Base-by-base conservation (phyloP, 2,797 vertebrate genomes). In the Gila robusta region DNA sequence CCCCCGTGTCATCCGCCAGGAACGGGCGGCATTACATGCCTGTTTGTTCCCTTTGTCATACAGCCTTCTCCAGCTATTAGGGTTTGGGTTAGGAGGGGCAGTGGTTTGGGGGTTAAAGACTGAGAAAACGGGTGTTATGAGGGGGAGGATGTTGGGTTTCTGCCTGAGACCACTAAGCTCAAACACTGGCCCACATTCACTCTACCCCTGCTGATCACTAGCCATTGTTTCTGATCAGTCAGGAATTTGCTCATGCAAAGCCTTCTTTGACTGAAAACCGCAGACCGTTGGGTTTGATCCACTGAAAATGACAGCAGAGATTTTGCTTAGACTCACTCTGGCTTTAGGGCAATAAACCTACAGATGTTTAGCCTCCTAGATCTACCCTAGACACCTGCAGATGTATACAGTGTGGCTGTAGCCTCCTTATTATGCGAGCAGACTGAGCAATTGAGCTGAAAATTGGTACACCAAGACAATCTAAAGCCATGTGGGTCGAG, bases 391-490 rank as follows among this genome's bases (percentile, higher is more conserved):
- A 56, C 49, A 74, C 59, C 37, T 35, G 41, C n/a, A 79, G 28
- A 56, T 82, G 84, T 88, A 79, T 80, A 83, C 82, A 59, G 41
- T 83, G 76, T 26, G 41, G 11, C 14, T 7, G n/a, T 37, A 26
- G 77, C 37, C 32, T 28, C 23, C 49, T 84, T 85, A 87, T 87
- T 84, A 84, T 80, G 89, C 90, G 87, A 94, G 91, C 91, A 92
- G 91, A 90, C 92, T 91, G 93, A 94, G 94, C 94, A 95, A 95
- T 95, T 95, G 94, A 95, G 94, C 94, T 95, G 93, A 95, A 95
- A 95, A 96, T 95, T 94, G 93, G 94, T 95, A 95, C 92, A 91
- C 90, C 89, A 89, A 92, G 91, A 88, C 90, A 88, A 90, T 79
- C 90, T 92, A 94, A 94, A 95, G 89, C 93, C 91, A 86, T 88